A percentile compares a stretch with the other conserved stretches of the same genome.
These are phyloP conservation scores for Leucophora obtusa DNA, from an alignment of 2,888 invertebrate species.

Conservation along the genomic window DNA sequence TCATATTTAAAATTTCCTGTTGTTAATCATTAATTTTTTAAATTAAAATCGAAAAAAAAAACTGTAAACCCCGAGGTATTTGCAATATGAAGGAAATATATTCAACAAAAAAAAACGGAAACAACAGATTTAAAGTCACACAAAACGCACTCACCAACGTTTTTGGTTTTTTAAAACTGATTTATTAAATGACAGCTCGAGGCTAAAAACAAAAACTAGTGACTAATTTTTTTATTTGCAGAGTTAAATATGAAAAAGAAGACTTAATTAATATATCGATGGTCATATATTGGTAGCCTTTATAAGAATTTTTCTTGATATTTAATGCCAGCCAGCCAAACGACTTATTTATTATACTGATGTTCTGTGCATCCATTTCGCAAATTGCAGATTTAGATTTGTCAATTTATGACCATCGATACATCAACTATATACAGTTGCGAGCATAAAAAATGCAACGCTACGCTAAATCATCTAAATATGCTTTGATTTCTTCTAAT, in stretches of 20 bases:
- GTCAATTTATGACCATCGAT: no score
- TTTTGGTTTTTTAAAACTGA: conserved; percentile 42
- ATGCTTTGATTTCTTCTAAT: no score
- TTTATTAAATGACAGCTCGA: conserved; percentile 61
- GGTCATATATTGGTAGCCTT: neutral
- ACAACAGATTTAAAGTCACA: conserved; percentile 56
- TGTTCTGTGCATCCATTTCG: no score
- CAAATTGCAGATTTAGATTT: no score
- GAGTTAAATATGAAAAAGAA: conserved; percentile 23
- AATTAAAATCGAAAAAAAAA: conserved; percentile 1
- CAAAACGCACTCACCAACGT: conserved; percentile 35
- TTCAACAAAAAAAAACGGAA: conserved; percentile 47
- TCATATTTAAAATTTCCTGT: conserved; percentile 41
- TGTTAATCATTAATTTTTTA: conserved; percentile 40
- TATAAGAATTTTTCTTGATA: no score
- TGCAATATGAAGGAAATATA: conserved; percentile 18
- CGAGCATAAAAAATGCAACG: no score
- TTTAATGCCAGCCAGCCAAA: no score
- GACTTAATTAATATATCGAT: conserved; percentile 48
- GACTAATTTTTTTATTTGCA: conserved; percentile 39
- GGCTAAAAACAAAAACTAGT: conserved; percentile 46
- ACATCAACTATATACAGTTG: neutral
- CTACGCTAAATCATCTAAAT: no score
- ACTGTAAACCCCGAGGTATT: conserved; percentile 23
- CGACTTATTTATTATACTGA: no score